Percentiles rank a stretch among this genome's conserved stretches.
These are phyloP conservation scores for Drosophila teissieri DNA, from an alignment of 1,140 invertebrate species.

Conservation along the genomic window DNA sequence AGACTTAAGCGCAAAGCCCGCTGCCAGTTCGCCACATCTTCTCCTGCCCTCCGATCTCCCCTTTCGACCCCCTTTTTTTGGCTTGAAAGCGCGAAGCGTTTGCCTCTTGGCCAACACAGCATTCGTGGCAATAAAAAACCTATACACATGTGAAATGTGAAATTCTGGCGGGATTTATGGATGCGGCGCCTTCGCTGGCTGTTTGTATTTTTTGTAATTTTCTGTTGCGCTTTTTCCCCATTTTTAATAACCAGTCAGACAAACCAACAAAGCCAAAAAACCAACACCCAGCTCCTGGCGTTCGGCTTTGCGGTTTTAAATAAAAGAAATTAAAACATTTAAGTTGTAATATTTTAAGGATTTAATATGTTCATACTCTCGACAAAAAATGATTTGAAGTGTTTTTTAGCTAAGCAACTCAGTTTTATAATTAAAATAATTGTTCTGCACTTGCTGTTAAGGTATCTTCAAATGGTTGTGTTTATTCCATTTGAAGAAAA, in stretches of 20 bases:
- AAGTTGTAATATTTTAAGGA: constrained; percentile 42
- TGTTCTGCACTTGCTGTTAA: neutral
- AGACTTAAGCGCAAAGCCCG: constrained; percentile 81
- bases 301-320: constrained; percentile 55
- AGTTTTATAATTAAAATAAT: neutral
- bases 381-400: neutral
- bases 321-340: constrained; percentile 43
- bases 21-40: constrained; percentile 41
- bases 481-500: neutral
- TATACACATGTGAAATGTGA: constrained; percentile 81
- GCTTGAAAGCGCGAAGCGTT: constrained; percentile 49
- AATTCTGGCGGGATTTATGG: constrained; percentile 74
- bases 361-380: too few relatives aligned
- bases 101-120: constrained; percentile 44
- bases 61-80: constrained; percentile 7
- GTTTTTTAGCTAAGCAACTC: too few relatives aligned
- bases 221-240: constrained; percentile 42
- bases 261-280: constrained; percentile 57
- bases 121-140: constrained; percentile 73
- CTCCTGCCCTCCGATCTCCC: constrained; percentile 12
- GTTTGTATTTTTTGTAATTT: constrained; percentile 25
- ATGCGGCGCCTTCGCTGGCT: constrained; percentile 53
- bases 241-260: constrained; percentile 78
- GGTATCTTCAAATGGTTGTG: too few relatives aligned
- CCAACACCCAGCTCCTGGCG: constrained; percentile 54